Evolutionary conservation across 2,797 vertebrate species (phyloP), one percentile per base, ranked within the genome.

Genomic region (Myripristis murdjan): DNA sequence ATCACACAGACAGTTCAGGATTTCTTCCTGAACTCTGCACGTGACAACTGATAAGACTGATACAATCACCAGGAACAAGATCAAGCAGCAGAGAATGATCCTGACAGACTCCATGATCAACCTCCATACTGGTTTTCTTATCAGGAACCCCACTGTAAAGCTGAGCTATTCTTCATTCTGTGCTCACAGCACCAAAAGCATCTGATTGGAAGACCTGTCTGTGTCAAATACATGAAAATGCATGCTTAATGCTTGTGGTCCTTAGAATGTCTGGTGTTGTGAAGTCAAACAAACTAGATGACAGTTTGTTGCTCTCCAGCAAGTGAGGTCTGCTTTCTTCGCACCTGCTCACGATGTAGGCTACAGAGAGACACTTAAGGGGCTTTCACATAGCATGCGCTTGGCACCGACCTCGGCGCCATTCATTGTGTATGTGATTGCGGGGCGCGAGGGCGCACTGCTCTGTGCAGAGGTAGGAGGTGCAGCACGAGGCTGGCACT

Each of bases 1-100:
- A 55, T 56, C 7, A 44, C 3, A 5, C 61, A 73, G 57, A 67
- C 31, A 18, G 64, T 78, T 63, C 37, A 73, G 16, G 70, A 59
- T 37, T 70, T 70, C 48, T 61, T 47, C 16, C 5, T 55, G 5
- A 61, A 61, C 26, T 47, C 53, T 26, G 22, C 41, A 39, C 43
- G 49, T 70, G 20, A 74, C 70, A 28, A 70, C 64, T 12, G 65
- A 74, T 41, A 61, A 73, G 64, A 56, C 37, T 28, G 70, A 73
- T 64, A 73, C 53, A 12, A 64, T 73, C 43, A 64, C 39, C 11
- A 52, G 58, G 16, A 79, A 78, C 14, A 78, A 68, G 37, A 58
- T 67, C n/a, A 73, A 76, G 54, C 53, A 64, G 5, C 65, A 64
- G 24, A 35, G 60, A 65, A 70, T 70, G 59, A 70, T 70, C 37